Conservation (phyloP, 1,140 invertebrate genomes). For the Dendrolimus kikuchii region DNA sequence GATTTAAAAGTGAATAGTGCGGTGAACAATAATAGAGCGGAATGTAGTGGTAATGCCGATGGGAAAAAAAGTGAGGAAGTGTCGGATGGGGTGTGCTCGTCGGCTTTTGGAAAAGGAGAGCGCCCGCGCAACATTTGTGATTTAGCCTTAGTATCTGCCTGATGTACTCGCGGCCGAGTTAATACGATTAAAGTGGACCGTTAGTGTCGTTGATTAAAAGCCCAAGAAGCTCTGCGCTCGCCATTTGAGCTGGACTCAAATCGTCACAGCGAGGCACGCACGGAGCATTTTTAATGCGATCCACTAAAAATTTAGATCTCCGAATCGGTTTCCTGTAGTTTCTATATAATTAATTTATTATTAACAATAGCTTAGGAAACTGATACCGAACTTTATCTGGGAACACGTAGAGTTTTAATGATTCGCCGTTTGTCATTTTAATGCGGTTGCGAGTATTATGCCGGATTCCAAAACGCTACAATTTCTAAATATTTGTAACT, state of each 20-base stretch:
- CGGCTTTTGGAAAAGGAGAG: constrained; percentile 33
- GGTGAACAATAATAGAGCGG: constrained; percentile 48
- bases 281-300: constrained; percentile 51
- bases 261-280: constrained; percentile 57
- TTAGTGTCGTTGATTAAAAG: constrained; percentile 35
- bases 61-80: constrained; percentile 49
- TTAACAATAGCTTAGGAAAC: constrained; percentile 64
- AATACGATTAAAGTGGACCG: constrained; percentile 35
- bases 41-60: constrained; percentile 40
- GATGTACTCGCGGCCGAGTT: constrained; percentile 45
- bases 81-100: constrained; percentile 39
- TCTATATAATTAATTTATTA: constrained; percentile 68
- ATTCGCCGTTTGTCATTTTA: constrained; percentile 38
- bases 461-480: neutral
- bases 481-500: neutral
- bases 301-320: constrained; percentile 63
- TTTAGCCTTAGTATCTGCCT: constrained; percentile 68
- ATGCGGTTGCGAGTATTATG: neutral
- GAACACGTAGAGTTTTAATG: constrained; percentile 24
- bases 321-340: constrained; percentile 69
- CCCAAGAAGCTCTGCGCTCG: constrained; percentile 50
- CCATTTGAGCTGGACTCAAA: constrained; percentile 68
- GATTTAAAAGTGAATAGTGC: constrained; percentile 57
- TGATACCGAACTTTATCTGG: constrained; percentile 62
- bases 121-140: constrained; percentile 62